phyloP scores from a whole-genome alignment of 2,113 vertebrate species.

The Chloropsis hardwickii region DNA sequence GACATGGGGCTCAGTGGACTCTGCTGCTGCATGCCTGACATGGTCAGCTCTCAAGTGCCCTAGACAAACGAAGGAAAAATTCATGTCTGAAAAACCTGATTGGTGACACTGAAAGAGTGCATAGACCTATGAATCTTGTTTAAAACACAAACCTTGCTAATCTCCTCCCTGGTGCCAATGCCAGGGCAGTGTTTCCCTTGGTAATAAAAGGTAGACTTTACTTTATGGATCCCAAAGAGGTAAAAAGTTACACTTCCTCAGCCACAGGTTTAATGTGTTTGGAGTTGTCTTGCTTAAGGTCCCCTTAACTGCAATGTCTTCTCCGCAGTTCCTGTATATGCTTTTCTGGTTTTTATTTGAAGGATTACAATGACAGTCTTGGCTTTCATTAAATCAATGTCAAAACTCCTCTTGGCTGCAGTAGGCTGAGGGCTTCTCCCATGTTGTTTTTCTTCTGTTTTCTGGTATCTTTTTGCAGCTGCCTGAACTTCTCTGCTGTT shows the following conservation, averaged over 20 bases:
- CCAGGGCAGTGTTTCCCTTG: background rate
- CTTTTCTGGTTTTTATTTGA: background rate
- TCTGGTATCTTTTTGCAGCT: background rate
- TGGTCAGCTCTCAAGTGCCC: background rate
- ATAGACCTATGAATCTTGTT: background rate
- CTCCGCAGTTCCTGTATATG: rapidly evolving
- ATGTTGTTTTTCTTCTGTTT: background rate
- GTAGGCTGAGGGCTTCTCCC: background rate
- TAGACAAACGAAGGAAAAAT: background rate
- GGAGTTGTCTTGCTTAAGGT: background rate
- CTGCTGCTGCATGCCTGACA: background rate
- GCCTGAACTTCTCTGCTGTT: background rate
- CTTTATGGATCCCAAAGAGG: background rate
- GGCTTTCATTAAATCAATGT: background rate
- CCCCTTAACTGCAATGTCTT: background rate
- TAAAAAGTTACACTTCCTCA: background rate
- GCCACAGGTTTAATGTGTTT: background rate
- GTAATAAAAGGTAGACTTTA: background rate
- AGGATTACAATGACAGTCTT: background rate
- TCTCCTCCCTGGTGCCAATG: background rate
- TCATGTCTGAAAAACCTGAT: background rate
- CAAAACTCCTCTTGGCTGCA: background rate
- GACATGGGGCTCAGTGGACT: rapidly evolving
- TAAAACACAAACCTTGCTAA: background rate
- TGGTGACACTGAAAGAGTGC: background rate